These are phyloP conservation scores for Lophotriccus pileatus DNA, from an alignment of 2,797 vertebrate genomes.

Conservation along the genomic window DNA sequence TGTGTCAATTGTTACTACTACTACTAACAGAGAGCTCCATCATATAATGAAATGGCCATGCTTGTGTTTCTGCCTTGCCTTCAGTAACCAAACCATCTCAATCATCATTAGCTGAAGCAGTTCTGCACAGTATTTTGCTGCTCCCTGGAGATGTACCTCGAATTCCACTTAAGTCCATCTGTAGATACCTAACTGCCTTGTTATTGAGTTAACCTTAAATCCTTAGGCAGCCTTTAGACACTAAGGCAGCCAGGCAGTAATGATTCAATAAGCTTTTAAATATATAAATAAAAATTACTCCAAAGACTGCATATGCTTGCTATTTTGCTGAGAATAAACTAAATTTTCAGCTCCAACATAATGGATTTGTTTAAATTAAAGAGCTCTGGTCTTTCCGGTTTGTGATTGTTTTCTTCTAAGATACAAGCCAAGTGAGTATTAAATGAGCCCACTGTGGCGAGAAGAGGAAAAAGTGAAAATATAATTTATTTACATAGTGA, in stretches of 20 bases:
- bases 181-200: not conserved
- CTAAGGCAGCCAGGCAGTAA: constrained; percentile 12
- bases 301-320: constrained; percentile 2
- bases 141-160: not conserved
- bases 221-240: constrained; percentile 5
- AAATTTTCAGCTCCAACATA: constrained; percentile 12
- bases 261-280: constrained; percentile 7
- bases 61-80: not conserved
- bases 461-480: constrained; percentile 21
- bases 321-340: constrained; percentile 47
- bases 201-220: not conserved
- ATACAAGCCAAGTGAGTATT: constrained; percentile 41
- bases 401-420: constrained; percentile 40
- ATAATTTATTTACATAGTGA: constrained; percentile 37
- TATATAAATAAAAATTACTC: constrained; percentile 15
- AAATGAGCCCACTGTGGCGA: not conserved
- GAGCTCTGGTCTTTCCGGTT: constrained; percentile 25
- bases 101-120: not conserved
- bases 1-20: not conserved
- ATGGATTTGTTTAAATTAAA: constrained; percentile 52
- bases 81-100: not conserved
- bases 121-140: not conserved
- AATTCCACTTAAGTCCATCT: not conserved
- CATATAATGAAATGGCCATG: not conserved
- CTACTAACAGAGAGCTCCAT: not conserved